These are phyloP conservation scores for Trachelus tabidus DNA, from an alignment of 2,888 invertebrate species.

Conservation along the genomic window DNA sequence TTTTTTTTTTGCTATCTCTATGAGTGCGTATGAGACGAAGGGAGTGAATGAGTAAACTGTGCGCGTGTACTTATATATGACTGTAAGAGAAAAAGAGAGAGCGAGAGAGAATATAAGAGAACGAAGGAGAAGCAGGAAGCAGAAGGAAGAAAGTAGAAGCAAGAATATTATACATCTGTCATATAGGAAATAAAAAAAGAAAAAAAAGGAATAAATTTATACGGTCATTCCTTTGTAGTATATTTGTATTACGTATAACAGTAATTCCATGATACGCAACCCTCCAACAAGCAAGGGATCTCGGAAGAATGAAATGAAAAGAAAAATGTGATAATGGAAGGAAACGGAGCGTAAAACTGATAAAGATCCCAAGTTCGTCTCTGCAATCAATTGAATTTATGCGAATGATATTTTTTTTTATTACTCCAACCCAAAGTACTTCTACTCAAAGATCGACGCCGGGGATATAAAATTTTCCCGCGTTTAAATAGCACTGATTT, in stretches of 20 bases:
- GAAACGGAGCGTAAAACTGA: background rate
- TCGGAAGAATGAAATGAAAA: no score
- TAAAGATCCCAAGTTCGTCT: background rate
- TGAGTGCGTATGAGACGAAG: background rate
- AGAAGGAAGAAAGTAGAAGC: no score
- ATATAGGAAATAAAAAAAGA: constrained; percentile 8
- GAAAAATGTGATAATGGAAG: background rate
- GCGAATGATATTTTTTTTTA: background rate
- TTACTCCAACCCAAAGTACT: background rate
- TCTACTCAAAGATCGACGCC: no score
- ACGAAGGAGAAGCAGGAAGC: no score
- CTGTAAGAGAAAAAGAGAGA: background rate
- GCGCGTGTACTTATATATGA: background rate
- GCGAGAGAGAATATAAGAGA: no score
- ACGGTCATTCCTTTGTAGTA: no score
- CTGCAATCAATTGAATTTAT: background rate
- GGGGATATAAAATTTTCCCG: no score
- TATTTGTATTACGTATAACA: no score
- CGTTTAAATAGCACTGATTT: no score
- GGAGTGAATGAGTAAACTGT: background rate
- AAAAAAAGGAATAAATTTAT: background rate
- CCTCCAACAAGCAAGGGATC: no score
- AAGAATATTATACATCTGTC: constrained; percentile 16
- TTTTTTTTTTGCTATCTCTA: constrained; percentile 3
- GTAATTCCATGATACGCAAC: no score